A percentile compares a stretch with the other conserved stretches of the same genome.
phyloP scores from a whole-genome alignment of 2,888 invertebrate genomes.

The Leptura quadrifasciata region DNA sequence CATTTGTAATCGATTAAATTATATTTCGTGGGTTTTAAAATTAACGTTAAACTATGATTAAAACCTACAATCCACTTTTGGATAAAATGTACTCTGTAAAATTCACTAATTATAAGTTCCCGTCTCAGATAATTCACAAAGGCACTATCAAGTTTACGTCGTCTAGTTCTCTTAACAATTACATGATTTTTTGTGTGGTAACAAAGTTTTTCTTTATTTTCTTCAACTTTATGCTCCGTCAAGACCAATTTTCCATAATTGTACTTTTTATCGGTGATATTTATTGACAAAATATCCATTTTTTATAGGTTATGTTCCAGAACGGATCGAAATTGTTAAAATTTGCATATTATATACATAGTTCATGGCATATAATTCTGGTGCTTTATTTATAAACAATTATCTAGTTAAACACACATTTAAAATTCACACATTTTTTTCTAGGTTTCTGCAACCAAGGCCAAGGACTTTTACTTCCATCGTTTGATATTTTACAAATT shows the following conservation, averaged over 20 bases:
- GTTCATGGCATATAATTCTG: background rate
- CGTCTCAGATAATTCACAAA: constrained; percentile 67
- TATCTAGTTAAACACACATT: background rate
- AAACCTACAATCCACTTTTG: constrained; percentile 39
- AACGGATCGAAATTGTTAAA: background rate
- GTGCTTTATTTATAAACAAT: background rate
- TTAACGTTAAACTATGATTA: constrained; percentile 24
- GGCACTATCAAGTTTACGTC: constrained; percentile 60
- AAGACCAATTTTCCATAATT: constrained; percentile 47
- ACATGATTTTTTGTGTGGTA: background rate
- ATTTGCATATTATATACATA: background rate
- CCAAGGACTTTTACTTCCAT: background rate
- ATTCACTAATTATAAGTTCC: constrained; percentile 63
- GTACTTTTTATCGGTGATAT: constrained; percentile 45
- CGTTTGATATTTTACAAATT: background rate
- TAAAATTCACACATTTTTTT: background rate
- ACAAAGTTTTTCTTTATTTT: background rate
- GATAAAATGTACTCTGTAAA: constrained; percentile 61
- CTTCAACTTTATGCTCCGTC: constrained; percentile 27
- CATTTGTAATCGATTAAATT: constrained; percentile 84
- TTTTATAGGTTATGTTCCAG: constrained; percentile 35
- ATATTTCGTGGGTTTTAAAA: constrained; percentile 76
- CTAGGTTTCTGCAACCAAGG: background rate
- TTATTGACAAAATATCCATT: constrained; percentile 36
- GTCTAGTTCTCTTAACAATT: constrained; percentile 27